Evolutionary conservation across 1,140 invertebrate species (phyloP).

Genomic region (Temnothorax longispinosus): DNA sequence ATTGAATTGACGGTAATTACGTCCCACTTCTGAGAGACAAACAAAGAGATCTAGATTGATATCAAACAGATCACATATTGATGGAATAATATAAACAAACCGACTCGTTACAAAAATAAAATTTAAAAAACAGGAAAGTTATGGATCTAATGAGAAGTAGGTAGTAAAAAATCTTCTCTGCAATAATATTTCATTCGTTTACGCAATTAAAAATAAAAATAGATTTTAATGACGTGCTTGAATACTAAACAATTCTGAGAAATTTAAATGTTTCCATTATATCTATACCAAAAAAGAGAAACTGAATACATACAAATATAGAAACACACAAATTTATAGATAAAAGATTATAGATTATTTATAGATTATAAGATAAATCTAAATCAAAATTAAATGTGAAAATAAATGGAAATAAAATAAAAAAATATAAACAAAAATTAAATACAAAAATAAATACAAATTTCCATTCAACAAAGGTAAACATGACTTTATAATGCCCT

Average conservation of each 20-base stretch:
- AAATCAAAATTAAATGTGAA: neutral
- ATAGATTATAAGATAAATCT: neutral
- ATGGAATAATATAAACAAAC: neutral
- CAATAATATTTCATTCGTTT: neutral
- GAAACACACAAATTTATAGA: neutral
- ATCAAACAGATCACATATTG: neutral
- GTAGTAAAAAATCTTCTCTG: neutral
- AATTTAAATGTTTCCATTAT: neutral
- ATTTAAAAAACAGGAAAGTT: neutral
- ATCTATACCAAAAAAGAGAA: neutral
- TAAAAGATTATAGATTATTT: no score
- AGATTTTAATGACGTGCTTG: neutral
- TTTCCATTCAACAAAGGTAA: neutral
- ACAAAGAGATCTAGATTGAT: constrained; percentile 1
- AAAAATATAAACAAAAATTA: constrained; percentile 6
- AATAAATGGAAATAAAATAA: neutral
- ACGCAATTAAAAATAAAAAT: constrained; percentile 8
- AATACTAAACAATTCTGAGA: neutral
- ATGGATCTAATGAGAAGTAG: neutral
- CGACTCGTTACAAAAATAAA: neutral
- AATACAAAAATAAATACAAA: neutral
- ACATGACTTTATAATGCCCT: neutral
- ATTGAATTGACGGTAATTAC: constrained; percentile 62
- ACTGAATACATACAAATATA: neutral
- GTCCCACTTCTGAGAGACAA: constrained; percentile 14